Evolutionary conservation across 1,140 invertebrate species (phyloP).

Genomic region (Hypothenemus hampei): DNA sequence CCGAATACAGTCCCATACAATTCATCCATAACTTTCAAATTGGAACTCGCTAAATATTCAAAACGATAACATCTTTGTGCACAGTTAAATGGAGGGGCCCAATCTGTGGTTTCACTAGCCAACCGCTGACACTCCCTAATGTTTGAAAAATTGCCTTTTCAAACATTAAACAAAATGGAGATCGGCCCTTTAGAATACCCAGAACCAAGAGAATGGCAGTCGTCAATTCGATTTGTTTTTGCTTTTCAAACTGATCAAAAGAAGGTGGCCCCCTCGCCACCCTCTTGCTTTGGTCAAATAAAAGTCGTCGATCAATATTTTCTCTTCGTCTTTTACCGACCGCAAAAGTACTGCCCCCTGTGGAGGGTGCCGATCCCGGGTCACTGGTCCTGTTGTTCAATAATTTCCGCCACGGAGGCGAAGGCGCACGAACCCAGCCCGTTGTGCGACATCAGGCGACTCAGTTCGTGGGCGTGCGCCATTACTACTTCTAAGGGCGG

Average conservation of each 20-base stretch:
- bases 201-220: constrained; percentile 20
- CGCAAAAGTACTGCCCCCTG: constrained; percentile 6
- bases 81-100: too few species aligned
- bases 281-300: constrained; percentile 3
- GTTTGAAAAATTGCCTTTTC: neutral
- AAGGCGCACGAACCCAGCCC: constrained; percentile 93
- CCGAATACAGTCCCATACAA: too few species aligned
- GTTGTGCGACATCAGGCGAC: constrained; percentile 82
- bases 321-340: constrained; percentile 10
- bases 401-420: constrained; percentile 69
- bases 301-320: neutral
- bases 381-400: constrained; percentile 34
- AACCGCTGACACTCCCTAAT: neutral
- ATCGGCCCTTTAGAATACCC: neutral
- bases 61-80: neutral
- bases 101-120: too few species aligned
- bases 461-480: constrained; percentile 81
- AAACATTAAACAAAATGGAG: neutral
- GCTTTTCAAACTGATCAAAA: neutral
- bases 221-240: constrained; percentile 17
- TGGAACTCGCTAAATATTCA: neutral
- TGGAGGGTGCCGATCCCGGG: neutral
- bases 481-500: constrained; percentile 89
- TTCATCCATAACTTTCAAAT: neutral
- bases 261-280: neutral